Conservation (phyloP, 2,797 vertebrate species). For the Notolepis coatsorum region DNA sequence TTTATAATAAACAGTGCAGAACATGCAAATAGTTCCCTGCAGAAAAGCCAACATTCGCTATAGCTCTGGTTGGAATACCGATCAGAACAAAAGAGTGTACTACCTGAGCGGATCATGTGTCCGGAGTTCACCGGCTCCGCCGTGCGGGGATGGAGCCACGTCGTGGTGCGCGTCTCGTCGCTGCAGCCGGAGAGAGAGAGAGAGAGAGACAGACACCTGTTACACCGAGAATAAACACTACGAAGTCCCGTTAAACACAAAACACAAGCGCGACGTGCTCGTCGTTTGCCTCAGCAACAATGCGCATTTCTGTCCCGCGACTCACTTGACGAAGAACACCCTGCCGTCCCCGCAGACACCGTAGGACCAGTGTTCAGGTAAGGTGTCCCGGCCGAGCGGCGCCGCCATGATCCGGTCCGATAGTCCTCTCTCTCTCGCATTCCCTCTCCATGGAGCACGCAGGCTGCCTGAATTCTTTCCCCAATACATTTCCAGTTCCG, state of each 20-base stretch:
- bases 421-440: slow-evolving; percentile 70
- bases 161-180: slow-evolving; percentile 84
- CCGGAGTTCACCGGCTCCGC: slow-evolving; percentile 93
- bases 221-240: slow-evolving; percentile 60
- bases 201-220: slow-evolving; percentile 78
- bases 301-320: slow-evolving; percentile 6
- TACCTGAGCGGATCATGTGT: slow-evolving; percentile 96
- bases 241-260: slow-evolving; percentile 44
- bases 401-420: slow-evolving; percentile 88
- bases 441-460: slow-evolving; percentile 59
- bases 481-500: too few species aligned
- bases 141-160: slow-evolving; percentile 93
- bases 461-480: too few species aligned
- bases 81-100: not conserved
- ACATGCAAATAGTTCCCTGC: not conserved
- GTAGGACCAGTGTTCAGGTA: slow-evolving; percentile 92
- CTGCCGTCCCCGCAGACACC: slow-evolving; percentile 91
- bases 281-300: not conserved
- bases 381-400: slow-evolving; percentile 85
- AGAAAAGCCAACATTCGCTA: slow-evolving; percentile 14
- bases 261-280: not conserved
- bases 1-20: not conserved
- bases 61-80: not conserved
- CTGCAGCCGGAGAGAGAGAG: slow-evolving; percentile 74
- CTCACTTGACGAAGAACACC: slow-evolving; percentile 95